These are phyloP conservation scores for Natrix natrix DNA, from an alignment of 2,797 vertebrate species.

Conservation along the genomic window DNA sequence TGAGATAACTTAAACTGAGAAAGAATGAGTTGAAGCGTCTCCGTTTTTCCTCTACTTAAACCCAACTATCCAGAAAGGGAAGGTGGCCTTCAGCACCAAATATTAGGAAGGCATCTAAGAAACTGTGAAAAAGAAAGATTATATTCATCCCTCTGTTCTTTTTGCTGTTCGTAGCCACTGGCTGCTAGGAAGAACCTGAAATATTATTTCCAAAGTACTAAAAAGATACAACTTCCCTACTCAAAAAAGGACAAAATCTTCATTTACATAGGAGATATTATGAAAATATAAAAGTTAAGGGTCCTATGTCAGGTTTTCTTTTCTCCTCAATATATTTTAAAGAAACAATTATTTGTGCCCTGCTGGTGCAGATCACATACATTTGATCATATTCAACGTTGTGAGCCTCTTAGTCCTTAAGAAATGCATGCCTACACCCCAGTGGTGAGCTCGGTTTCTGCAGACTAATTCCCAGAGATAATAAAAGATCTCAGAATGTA, in stretches of 20 bases:
- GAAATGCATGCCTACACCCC: neutral
- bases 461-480: neutral
- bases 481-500: neutral
- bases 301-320: neutral
- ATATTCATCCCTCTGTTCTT: neutral
- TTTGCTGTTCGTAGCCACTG: neutral
- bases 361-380: neutral
- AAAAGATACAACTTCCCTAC: neutral
- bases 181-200: neutral
- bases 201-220: neutral
- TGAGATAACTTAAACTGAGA: neutral
- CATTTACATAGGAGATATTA: neutral
- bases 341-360: neutral
- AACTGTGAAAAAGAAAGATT: neutral
- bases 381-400: neutral
- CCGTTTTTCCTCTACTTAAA: neutral
- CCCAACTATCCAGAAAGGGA: neutral
- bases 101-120: neutral
- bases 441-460: neutral
- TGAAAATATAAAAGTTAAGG: neutral
- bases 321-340: neutral
- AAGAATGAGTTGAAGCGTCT: neutral
- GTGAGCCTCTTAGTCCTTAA: neutral
- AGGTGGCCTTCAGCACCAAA: neutral
- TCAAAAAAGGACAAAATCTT: neutral